phyloP scores from a whole-genome alignment of 2,888 invertebrate genomes.

The Epinotia nisella region DNA sequence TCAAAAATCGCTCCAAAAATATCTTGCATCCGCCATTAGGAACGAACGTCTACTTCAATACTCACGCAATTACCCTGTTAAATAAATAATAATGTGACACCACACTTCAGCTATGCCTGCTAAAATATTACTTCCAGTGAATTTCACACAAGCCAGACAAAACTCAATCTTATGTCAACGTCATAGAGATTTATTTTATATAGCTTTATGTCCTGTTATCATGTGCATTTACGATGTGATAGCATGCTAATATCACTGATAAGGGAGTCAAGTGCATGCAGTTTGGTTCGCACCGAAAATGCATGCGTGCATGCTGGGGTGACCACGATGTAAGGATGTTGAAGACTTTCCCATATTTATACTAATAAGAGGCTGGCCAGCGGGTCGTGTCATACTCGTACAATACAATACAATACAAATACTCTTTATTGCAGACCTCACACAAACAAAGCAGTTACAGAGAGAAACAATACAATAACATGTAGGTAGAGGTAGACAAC shows the following conservation, averaged over 20 bases:
- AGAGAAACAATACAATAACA: no score
- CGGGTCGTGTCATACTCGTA: no score
- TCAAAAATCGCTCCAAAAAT: no score
- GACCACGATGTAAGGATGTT: neutral
- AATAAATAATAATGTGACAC: neutral
- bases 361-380: no score
- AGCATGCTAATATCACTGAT: slow-evolving; percentile 46
- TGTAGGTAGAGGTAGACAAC: no score
- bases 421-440: no score
- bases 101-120: neutral
- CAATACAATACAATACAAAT: no score
- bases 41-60: neutral
- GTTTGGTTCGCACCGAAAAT: slow-evolving; percentile 57
- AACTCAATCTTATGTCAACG: neutral
- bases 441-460: no score
- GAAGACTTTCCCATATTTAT: neutral
- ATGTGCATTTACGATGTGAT: slow-evolving; percentile 31
- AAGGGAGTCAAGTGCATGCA: slow-evolving; percentile 52
- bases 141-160: neutral
- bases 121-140: neutral
- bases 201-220: slow-evolving; percentile 1
- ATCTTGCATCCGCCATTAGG: neutral
- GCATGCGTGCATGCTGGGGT: slow-evolving; percentile 44
- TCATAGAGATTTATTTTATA: no score
- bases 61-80: neutral